These are phyloP conservation scores for Mystacides longicornis DNA, from an alignment of 2,888 invertebrate genomes.

Conservation along the genomic window DNA sequence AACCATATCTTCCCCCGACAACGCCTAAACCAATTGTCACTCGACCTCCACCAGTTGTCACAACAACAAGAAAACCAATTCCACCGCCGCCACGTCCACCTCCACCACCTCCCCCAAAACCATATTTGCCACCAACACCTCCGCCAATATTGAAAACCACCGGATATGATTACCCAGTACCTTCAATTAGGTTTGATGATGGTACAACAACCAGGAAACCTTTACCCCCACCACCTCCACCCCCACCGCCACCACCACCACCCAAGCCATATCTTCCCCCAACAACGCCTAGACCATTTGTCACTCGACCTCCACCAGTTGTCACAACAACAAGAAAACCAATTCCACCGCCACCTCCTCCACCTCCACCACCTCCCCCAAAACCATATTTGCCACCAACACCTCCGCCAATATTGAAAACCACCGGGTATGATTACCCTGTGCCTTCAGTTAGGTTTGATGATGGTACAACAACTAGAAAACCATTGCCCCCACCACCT, in stretches of 20 bases:
- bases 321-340: not conserved
- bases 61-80: conserved; percentile 1
- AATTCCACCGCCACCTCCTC: conserved; percentile 4
- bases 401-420: conserved; percentile 5
- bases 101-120: conserved; percentile 5
- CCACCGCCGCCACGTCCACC: conserved; percentile 1
- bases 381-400: conserved; percentile 3
- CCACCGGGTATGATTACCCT: not conserved
- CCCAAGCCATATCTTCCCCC: not conserved
- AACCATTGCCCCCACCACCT: conserved; percentile 7
- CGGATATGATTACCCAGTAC: not conserved
- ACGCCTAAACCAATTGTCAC: no score
- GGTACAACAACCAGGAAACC: not conserved
- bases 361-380: not conserved
- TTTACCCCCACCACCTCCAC: conserved; percentile 6
- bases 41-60: conserved; percentile 1
- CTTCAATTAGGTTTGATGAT: not conserved
- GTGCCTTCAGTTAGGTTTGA: not conserved
- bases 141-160: not conserved
- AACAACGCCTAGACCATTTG: not conserved
- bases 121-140: not conserved
- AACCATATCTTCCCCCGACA: not conserved
- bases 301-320: conserved; percentile 2
- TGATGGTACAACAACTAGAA: not conserved
- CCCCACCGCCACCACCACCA: conserved; percentile 10